Percentiles rank a stretch among this genome's conserved stretches.
These are phyloP conservation scores for Lasioglossum oenotherae DNA, from an alignment of 2,888 invertebrate genomes.

Conservation along the genomic window DNA sequence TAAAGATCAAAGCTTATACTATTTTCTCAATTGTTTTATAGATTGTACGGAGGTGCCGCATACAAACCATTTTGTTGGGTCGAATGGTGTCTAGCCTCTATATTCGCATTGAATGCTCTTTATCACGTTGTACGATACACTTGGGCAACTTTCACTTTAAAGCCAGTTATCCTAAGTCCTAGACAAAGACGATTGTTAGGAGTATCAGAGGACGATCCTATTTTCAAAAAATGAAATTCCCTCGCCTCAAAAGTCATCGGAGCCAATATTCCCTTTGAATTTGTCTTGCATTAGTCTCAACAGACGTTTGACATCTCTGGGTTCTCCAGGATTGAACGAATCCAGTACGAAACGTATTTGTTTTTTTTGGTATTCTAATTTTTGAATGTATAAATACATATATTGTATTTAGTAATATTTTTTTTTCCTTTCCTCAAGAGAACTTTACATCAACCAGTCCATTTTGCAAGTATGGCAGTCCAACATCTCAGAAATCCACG, in stretches of 20 bases:
- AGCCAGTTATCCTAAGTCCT: conserved; percentile 85
- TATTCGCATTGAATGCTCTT: conserved; percentile 85
- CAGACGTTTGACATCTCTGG: conserved; percentile 74
- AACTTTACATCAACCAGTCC: conserved; percentile 74
- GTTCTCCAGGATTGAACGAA: conserved; percentile 76
- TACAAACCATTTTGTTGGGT: conserved; percentile 80
- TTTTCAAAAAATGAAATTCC: conserved; percentile 74
- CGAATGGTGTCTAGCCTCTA: conserved; percentile 81
- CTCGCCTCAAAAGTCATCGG: conserved; percentile 61
- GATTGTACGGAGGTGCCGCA: conserved; percentile 76
- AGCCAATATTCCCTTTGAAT: conserved; percentile 73
- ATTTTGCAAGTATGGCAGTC: conserved; percentile 75
- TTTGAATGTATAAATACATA: neutral
- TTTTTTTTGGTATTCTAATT: neutral
- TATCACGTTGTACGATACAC: conserved; percentile 86
- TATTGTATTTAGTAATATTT: neutral
- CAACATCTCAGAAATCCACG: conserved; percentile 72
- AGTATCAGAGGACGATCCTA: conserved; percentile 83
- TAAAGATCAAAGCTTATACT: neutral
- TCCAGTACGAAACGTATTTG: conserved; percentile 66
- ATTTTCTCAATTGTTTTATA: conserved; percentile 47
- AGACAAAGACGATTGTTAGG: conserved; percentile 86
- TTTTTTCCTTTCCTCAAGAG: conserved; percentile 67
- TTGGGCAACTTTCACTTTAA: conserved; percentile 82
- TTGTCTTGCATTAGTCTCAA: conserved; percentile 78